phyloP scores from a whole-genome alignment of 1,140 invertebrate genomes.

The Cyclargus thomasi region DNA sequence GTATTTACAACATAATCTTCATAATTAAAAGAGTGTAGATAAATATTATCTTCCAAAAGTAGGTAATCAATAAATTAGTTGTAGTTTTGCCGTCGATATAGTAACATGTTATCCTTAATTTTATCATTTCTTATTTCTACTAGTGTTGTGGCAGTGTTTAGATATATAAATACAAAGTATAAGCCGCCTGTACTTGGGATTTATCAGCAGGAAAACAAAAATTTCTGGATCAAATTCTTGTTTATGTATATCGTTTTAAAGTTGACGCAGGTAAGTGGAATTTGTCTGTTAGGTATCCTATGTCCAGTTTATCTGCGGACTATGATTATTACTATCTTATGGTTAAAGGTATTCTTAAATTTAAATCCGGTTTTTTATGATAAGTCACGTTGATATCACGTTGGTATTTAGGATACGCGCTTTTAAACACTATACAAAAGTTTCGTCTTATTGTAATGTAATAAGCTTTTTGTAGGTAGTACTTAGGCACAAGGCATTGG shows the following conservation, averaged over 20 bases:
- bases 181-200: conserved; percentile 70
- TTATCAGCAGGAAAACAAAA: conserved; percentile 70
- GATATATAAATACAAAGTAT: conserved; percentile 46
- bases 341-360: too few relatives aligned
- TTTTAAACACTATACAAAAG: too few relatives aligned
- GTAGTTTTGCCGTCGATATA: not conserved
- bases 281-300: conserved; percentile 6
- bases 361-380: too few relatives aligned
- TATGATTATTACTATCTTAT: too few relatives aligned
- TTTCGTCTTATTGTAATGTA: too few relatives aligned
- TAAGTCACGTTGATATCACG: too few relatives aligned
- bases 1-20: not conserved
- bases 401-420: too few relatives aligned
- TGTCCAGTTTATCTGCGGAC: too few relatives aligned
- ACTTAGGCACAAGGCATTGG: too few relatives aligned
- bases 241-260: conserved; percentile 64
- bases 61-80: conserved; percentile 1
- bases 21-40: not conserved
- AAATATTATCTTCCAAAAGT: not conserved
- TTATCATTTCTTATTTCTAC: conserved; percentile 37
- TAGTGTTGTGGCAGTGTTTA: conserved; percentile 44
- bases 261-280: conserved; percentile 49
- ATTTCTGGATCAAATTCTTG: conserved; percentile 69
- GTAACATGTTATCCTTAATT: conserved; percentile 26
- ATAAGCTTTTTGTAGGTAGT: too few relatives aligned